Conservation (phyloP, 1,140 invertebrate genomes). For the Calliopsis andreniformis region DNA sequence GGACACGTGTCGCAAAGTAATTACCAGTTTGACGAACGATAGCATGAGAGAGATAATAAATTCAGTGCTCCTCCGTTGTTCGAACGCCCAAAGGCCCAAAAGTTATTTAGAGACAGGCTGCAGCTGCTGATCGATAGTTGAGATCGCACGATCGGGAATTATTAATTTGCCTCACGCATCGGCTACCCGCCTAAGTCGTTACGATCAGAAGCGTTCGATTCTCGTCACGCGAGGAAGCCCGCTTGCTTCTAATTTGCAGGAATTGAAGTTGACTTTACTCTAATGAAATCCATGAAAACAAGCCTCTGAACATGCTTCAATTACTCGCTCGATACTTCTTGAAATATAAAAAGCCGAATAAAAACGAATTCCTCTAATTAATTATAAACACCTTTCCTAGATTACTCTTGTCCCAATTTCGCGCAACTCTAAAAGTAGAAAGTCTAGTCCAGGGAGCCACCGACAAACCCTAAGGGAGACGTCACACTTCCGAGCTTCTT, state of each 20-base stretch:
- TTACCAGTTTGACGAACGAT: conserved; percentile 51
- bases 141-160: conserved; percentile 45
- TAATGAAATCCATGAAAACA: conserved; percentile 25
- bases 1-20: conserved; percentile 27
- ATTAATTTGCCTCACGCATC: conserved; percentile 61
- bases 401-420: neutral
- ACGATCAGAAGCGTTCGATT: conserved; percentile 29
- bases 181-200: neutral
- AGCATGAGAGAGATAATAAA: conserved; percentile 46
- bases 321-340: neutral
- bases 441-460: neutral
- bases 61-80: conserved; percentile 28
- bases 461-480: neutral
- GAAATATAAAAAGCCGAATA: too few species aligned
- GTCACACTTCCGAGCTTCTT: too few species aligned
- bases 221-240: conserved; percentile 30
- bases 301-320: neutral
- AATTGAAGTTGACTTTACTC: neutral
- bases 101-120: conserved; percentile 45
- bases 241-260: conserved; percentile 22
- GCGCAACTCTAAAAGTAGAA: neutral
- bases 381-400: neutral
- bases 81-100: conserved; percentile 10
- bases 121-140: conserved; percentile 47
- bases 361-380: neutral